Percentiles rank a stretch among this genome's conserved stretches.
Evolutionary conservation across 2,113 vertebrate genomes (phyloP).

Genomic region (Chaetura pelagica): DNA sequence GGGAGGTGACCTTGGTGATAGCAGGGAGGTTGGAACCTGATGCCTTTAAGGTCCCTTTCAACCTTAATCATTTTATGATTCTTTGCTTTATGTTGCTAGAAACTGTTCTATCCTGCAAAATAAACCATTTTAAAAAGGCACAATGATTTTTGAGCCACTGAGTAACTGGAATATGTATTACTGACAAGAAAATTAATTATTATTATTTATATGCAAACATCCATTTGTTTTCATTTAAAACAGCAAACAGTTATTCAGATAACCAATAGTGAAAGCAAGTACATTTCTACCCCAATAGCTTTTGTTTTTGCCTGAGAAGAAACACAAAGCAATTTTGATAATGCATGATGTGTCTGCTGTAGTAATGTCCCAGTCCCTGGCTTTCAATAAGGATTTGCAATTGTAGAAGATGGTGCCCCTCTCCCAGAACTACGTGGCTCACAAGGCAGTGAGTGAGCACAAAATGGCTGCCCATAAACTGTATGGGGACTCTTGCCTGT

Average conservation of each 20-base stretch:
- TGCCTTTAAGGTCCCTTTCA: too few species aligned
- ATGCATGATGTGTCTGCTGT: background rate
- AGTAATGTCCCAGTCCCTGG: conserved; percentile 16
- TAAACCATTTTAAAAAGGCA: background rate
- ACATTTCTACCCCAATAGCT: conserved; percentile 28
- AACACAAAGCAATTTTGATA: conserved; percentile 55
- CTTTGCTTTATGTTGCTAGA: background rate
- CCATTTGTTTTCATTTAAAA: conserved; percentile 67
- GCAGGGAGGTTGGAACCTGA: too few species aligned
- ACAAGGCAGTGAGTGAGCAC: too few species aligned
- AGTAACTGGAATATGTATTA: background rate
- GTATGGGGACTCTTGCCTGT: too few species aligned
- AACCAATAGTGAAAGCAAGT: conserved; percentile 40
- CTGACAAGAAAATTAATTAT: conserved; percentile 48
- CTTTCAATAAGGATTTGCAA: conserved; percentile 54
- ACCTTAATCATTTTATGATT: too few species aligned
- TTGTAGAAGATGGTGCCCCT: background rate
- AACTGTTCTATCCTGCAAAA: conserved; percentile 39
- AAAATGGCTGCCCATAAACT: too few species aligned
- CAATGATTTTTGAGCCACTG: background rate
- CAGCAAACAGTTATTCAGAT: conserved; percentile 52
- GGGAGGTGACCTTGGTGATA: too few species aligned
- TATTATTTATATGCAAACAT: conserved; percentile 42
- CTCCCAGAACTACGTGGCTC: too few species aligned
- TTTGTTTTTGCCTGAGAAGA: conserved; percentile 41